Evolutionary conservation across 2,113 vertebrate genomes (phyloP), one percentile per base, ranked within the genome.

Genomic region (Nibea albiflora): DNA sequence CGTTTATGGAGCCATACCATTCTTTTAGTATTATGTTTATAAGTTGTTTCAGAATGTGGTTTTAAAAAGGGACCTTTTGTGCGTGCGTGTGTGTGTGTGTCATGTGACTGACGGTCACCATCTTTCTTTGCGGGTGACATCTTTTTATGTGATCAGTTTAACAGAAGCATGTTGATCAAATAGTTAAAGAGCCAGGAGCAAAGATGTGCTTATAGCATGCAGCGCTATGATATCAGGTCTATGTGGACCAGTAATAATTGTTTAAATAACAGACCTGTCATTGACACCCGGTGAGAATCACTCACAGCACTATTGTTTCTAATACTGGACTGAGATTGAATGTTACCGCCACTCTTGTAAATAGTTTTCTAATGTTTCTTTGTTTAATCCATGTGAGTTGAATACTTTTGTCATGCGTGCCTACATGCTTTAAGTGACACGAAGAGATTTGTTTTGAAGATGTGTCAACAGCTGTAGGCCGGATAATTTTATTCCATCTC

Each of bases 261-360:
- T 82, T 17, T 35, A 12, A 64, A 65, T 35, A 42, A 52, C 26
- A 83, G 54, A 66, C 44, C 14, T 53, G 11, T 72, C 61, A 53
- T 60, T 54, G 39, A 49, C 47, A 53, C 39, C 68, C 20, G 9
- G 63, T 77, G 72, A 77, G 47, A 39, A 24, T 66, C 50, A 6
- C 72, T 83, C 50, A 17, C 80, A 42, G 79, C 77, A 47, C 72
- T 75, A 61, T 19, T 64, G 88, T 73, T 87, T 58, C 61, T 39
- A 31, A 56, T 60, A 49, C 81, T 85, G 61, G 75, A 81, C 73
- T 80, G 78, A 68, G 70, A 74, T 57, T 78, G 73, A 87, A 88
- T 74, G 84, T 85, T 80, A 64, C 52, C 62, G 73, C 61, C 64
- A 15, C 57, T 71, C 44, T 46, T 93, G 92, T 93, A 93, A 90